Evolutionary conservation across 2,888 invertebrate genomes (phyloP).

Genomic region (Cephus spinipes): DNA sequence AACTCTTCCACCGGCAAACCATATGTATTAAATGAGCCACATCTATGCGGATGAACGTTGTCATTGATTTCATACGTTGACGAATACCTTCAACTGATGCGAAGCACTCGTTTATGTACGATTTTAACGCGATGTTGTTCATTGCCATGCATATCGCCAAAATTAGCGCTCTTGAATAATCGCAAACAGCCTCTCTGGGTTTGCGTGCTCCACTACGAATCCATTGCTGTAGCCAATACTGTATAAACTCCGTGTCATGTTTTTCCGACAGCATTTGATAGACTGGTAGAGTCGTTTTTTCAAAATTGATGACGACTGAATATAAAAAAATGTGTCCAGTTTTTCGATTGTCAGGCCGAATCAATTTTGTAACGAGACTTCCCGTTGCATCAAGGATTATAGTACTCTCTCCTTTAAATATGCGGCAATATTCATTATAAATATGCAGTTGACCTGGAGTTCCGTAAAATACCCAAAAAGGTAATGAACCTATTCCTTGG

Average conservation of each 20-base stretch:
- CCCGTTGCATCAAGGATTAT: constrained; percentile 29
- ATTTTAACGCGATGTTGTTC: constrained; percentile 23
- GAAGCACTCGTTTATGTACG: constrained; percentile 20
- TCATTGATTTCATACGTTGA: not conserved
- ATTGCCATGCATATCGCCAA: constrained; percentile 23
- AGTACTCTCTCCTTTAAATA: constrained; percentile 3
- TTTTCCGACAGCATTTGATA: constrained; percentile 29
- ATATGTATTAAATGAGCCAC: constrained; percentile 25
- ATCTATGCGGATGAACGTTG: constrained; percentile 21
- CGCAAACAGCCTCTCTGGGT: constrained; percentile 20
- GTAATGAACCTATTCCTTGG: no score
- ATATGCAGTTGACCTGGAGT: no score
- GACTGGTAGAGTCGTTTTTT: constrained; percentile 21
- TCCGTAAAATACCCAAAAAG: no score
- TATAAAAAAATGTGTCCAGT: constrained; percentile 18
- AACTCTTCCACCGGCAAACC: no score
- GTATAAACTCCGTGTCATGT: constrained; percentile 20
- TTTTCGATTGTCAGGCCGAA: not conserved
- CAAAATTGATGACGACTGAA: constrained; percentile 21
- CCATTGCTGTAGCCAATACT: constrained; percentile 22
- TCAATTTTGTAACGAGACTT: not conserved
- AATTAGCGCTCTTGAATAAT: constrained; percentile 22
- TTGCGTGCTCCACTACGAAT: constrained; percentile 16
- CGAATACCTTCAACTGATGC: not conserved
- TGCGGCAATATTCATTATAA: no score